Percentiles rank a stretch among this genome's conserved stretches.
These are phyloP conservation scores for Yponomeuta plumbellus DNA, from an alignment of 2,888 invertebrate species.

Conservation along the genomic window DNA sequence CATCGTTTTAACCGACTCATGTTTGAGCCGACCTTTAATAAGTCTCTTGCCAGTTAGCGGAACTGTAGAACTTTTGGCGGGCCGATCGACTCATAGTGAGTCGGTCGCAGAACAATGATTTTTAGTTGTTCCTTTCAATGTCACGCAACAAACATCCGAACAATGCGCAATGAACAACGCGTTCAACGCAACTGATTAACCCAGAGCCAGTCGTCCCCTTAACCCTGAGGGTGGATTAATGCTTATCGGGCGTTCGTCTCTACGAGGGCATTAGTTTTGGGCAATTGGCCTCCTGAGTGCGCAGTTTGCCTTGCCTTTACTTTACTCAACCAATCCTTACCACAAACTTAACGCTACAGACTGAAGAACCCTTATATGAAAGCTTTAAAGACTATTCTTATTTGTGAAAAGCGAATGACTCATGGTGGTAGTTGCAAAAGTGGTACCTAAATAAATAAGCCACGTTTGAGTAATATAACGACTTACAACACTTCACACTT, in stretches of 20 bases:
- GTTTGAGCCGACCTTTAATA: no score
- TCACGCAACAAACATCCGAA: no score
- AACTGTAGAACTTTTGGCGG: no score
- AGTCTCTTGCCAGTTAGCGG: no score
- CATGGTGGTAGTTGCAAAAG: slow-evolving; percentile 23
- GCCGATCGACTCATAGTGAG: no score
- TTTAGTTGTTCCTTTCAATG: no score
- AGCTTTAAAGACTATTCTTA: not conserved
- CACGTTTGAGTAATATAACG: slow-evolving; percentile 64
- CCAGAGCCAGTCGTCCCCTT: slow-evolving; percentile 14
- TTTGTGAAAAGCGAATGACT: slow-evolving; percentile 9
- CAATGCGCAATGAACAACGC: no score
- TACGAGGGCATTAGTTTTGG: slow-evolving; percentile 56
- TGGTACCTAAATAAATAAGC: slow-evolving; percentile 68
- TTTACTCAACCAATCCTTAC: slow-evolving; percentile 24
- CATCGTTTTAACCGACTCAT: no score
- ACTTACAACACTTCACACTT: slow-evolving; percentile 71
- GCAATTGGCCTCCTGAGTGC: slow-evolving; percentile 64
- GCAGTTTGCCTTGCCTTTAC: slow-evolving; percentile 49
- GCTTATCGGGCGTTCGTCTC: slow-evolving; percentile 23
- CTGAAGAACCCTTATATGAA: slow-evolving; percentile 1
- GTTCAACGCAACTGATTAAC: no score
- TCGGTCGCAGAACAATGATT: no score
- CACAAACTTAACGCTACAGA: slow-evolving; percentile 12
- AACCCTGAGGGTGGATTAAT: slow-evolving; percentile 21